Evolutionary conservation across 2,113 vertebrate genomes (phyloP).

Genomic region (Scomber colias): DNA sequence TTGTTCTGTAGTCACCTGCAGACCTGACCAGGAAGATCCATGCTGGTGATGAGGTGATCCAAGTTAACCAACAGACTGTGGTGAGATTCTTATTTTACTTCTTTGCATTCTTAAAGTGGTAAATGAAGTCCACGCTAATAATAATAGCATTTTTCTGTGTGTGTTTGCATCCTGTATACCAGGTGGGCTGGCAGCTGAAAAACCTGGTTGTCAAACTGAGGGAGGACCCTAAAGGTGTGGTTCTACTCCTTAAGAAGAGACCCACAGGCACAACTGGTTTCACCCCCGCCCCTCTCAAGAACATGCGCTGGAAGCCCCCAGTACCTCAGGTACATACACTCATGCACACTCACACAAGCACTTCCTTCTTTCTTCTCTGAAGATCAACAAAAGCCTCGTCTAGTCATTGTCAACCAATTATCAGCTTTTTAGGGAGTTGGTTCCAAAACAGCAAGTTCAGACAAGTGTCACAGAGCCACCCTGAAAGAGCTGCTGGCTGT

Average conservation of each 20-base stretch:
- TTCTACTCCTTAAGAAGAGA: conserved; percentile 94
- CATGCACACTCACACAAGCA: conserved; percentile 8
- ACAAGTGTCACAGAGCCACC: conserved; percentile 55
- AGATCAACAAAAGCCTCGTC: conserved; percentile 27
- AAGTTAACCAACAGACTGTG: conserved; percentile 96
- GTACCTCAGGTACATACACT: conserved; percentile 88
- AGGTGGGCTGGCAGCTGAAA: conserved; percentile 99
- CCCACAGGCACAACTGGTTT: conserved; percentile 92
- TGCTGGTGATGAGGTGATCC: conserved; percentile 97
- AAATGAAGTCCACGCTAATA: neutral
- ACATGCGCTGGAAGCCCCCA: conserved; percentile 96
- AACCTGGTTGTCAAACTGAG: conserved; percentile 94
- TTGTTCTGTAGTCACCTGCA: conserved; percentile 90
- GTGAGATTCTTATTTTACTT: conserved; percentile 76
- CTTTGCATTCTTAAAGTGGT: neutral
- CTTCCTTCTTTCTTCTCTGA: conserved; percentile 17
- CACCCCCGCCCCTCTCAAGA: conserved; percentile 94
- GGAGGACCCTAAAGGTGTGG: conserved; percentile 93
- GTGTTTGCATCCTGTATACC: neutral
- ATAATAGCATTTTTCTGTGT: neutral
- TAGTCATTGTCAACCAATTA: conserved; percentile 63
- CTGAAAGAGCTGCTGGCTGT: conserved; percentile 36
- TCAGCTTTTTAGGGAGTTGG: conserved; percentile 68
- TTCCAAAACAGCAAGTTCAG: conserved; percentile 66
- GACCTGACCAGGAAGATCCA: conserved; percentile 96